Evolutionary conservation across 2,888 invertebrate genomes (phyloP).

Genomic region (Polymixis flavicincta): DNA sequence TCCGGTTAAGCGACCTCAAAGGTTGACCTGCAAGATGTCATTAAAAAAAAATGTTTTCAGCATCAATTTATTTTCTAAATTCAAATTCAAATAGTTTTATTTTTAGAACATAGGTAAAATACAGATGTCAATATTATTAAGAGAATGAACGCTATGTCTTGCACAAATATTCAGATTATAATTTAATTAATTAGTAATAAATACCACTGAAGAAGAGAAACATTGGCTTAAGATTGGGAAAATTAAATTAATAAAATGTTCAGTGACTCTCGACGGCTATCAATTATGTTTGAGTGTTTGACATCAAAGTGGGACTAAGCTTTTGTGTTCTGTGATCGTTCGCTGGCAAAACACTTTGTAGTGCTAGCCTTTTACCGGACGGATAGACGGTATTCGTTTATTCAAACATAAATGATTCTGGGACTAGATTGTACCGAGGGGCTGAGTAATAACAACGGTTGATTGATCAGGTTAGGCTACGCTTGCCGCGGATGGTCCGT

Average conservation of each 20-base stretch:
- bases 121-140: too few species aligned
- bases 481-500: too few species aligned
- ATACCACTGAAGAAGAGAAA: neutral
- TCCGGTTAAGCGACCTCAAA: too few species aligned
- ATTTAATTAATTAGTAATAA: too few species aligned
- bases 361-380: neutral
- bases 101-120: too few species aligned
- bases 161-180: too few species aligned
- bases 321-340: constrained; percentile 25
- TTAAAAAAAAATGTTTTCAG: too few species aligned
- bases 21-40: too few species aligned
- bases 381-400: neutral
- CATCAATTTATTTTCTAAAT: neutral
- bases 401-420: neutral
- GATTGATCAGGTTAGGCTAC: too few species aligned
- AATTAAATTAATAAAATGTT: constrained; percentile 25
- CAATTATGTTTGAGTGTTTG: constrained; percentile 27
- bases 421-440: neutral
- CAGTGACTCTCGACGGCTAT: constrained; percentile 26
- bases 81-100: too few species aligned
- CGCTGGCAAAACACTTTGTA: constrained; percentile 17
- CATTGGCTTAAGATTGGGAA: neutral
- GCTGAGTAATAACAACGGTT: too few species aligned
- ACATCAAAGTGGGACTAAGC: constrained; percentile 28
- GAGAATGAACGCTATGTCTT: too few species aligned